phyloP scores from a whole-genome alignment of 1,140 invertebrate species.

The Hylaeus volcanicus region DNA sequence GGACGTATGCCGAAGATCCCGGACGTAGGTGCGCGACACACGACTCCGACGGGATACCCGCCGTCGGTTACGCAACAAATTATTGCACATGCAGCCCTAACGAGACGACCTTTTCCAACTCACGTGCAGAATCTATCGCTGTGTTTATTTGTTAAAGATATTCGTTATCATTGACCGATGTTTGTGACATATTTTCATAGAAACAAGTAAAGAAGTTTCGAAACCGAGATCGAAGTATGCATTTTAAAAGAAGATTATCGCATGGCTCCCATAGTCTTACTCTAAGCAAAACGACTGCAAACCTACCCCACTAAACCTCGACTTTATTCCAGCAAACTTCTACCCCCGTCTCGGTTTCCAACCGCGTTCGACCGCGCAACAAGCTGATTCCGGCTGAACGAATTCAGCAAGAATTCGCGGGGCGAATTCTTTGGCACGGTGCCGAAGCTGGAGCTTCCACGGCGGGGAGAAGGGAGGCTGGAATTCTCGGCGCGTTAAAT shows the following conservation, averaged over 20 bases:
- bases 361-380: not conserved
- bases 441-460: conserved; percentile 21
- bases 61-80: conserved; percentile 51
- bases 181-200: too few relatives aligned
- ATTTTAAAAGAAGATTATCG: too few relatives aligned
- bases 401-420: conserved; percentile 49
- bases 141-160: too few relatives aligned
- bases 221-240: too few relatives aligned
- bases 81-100: conserved; percentile 38
- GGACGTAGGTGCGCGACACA: conserved; percentile 43
- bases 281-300: too few relatives aligned
- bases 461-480: conserved; percentile 4
- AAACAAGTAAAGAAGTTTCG: too few relatives aligned
- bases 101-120: conserved; percentile 48
- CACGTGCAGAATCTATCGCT: too few relatives aligned
- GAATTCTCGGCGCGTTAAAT: conserved; percentile 60
- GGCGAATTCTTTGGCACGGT: conserved; percentile 46
- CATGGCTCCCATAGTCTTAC: too few relatives aligned
- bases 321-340: too few relatives aligned
- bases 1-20: conserved; percentile 46
- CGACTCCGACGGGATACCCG: conserved; percentile 18
- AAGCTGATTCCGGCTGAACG: conserved; percentile 36
- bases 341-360: too few relatives aligned
- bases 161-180: too few relatives aligned
- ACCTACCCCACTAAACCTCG: too few relatives aligned